phyloP scores from a whole-genome alignment of 1,140 invertebrate species.

The Proales similis region DNA sequence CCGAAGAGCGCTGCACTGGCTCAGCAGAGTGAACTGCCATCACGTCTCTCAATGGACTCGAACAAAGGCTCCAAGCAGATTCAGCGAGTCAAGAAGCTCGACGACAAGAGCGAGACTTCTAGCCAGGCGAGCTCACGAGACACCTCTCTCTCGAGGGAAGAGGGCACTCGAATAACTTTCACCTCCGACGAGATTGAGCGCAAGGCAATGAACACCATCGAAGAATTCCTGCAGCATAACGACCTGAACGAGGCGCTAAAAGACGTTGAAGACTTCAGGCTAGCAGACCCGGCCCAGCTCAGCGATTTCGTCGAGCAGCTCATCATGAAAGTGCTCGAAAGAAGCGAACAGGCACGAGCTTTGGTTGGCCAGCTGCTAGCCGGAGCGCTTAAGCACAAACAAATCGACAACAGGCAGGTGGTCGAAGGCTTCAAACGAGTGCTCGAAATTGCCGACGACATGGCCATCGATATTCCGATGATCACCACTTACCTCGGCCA shows the following conservation, averaged over 20 bases:
- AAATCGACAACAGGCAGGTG: slow-evolving; percentile 1
- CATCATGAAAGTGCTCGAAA: slow-evolving; percentile 11
- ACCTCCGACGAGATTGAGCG: background rate
- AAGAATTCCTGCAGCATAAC: slow-evolving; percentile 1
- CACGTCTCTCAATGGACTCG: background rate
- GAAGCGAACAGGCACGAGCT: background rate
- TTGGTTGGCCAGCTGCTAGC: slow-evolving; percentile 18
- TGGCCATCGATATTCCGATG: slow-evolving; percentile 1
- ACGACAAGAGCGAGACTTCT: background rate
- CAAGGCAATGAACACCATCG: slow-evolving; percentile 29
- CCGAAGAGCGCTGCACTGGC: background rate
- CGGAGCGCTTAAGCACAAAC: slow-evolving; percentile 3
- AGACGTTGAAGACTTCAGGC: background rate
- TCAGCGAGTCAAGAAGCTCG: background rate
- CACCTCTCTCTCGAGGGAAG: background rate
- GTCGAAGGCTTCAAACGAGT: background rate
- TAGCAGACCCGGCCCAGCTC: background rate
- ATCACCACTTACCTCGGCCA: slow-evolving; percentile 16
- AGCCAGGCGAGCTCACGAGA: slow-evolving; percentile 14
- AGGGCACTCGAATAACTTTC: background rate
- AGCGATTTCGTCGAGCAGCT: slow-evolving; percentile 20
- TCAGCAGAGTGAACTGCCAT: background rate
- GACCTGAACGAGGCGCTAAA: background rate
- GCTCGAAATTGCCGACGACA: background rate
- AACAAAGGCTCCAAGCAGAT: background rate